Conservation (phyloP, 2,797 vertebrate genomes). For the Lateolabrax maculatus region DNA sequence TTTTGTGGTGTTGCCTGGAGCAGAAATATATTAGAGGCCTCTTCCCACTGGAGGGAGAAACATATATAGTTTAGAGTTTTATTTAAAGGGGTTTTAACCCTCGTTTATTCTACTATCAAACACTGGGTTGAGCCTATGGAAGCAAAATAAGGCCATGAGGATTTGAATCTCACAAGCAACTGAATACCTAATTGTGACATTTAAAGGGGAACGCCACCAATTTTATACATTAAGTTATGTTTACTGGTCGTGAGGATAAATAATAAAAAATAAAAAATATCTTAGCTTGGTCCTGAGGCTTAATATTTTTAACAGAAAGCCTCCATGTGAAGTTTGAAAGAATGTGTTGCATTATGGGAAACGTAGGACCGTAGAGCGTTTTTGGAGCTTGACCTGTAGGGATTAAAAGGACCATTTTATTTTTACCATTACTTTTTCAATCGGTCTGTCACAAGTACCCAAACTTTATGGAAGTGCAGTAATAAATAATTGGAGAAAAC, state of each 20-base stretch:
- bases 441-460: not conserved
- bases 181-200: slow-evolving; percentile 33
- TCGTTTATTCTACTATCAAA: slow-evolving; percentile 73
- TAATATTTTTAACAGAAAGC: not conserved
- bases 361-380: not conserved
- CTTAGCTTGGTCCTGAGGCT: too few species aligned
- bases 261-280: not conserved
- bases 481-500: not conserved
- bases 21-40: slow-evolving; percentile 74
- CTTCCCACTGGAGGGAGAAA: slow-evolving; percentile 55
- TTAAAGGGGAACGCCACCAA: not conserved
- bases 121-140: slow-evolving; percentile 79
- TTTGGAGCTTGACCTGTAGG: not conserved
- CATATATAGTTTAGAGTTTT: slow-evolving; percentile 66
- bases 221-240: not conserved
- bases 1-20: slow-evolving; percentile 84
- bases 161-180: slow-evolving; percentile 9
- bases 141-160: slow-evolving; percentile 12
- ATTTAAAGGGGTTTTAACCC: slow-evolving; percentile 75
- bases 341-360: slow-evolving; percentile 33
- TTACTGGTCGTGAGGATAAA: not conserved
- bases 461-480: not conserved
- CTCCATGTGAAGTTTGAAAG: not conserved
- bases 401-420: not conserved
- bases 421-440: not conserved